These are phyloP conservation scores for Chiloscyllium plagiosum DNA, from an alignment of 2,113 vertebrate species.

Conservation along the genomic window DNA sequence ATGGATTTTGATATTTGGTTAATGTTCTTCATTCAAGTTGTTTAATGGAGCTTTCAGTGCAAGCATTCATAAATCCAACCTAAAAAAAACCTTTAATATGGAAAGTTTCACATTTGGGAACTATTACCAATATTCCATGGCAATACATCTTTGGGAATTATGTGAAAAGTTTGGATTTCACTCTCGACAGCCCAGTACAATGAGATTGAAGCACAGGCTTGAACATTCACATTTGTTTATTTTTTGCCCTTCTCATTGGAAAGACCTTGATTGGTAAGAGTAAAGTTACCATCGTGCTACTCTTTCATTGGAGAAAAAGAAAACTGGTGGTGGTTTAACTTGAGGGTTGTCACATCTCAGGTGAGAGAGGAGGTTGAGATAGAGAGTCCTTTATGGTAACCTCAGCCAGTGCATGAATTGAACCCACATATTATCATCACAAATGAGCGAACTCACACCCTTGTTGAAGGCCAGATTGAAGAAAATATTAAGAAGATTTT, in stretches of 20 bases:
- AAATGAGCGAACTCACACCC: not conserved
- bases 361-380: too few species aligned
- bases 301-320: too few species aligned
- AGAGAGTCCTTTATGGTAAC: too few species aligned
- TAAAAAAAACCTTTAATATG: not conserved
- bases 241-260: not conserved
- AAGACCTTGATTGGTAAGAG: not conserved
- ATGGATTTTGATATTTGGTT: not conserved
- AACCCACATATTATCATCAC: too few species aligned
- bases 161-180: not conserved
- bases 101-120: not conserved
- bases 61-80: not conserved
- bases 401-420: too few species aligned
- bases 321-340: too few species aligned
- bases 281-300: too few species aligned
- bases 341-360: too few species aligned
- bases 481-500: not conserved
- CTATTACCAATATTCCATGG: not conserved
- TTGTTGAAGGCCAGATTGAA: not conserved
- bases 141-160: not conserved
- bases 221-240: not conserved
- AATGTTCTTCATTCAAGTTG: not conserved
- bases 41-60: not conserved
- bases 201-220: not conserved
- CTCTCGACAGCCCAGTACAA: not conserved